Conservation (phyloP, 2,888 invertebrate species). For the Mesochorus sp. region DNA sequence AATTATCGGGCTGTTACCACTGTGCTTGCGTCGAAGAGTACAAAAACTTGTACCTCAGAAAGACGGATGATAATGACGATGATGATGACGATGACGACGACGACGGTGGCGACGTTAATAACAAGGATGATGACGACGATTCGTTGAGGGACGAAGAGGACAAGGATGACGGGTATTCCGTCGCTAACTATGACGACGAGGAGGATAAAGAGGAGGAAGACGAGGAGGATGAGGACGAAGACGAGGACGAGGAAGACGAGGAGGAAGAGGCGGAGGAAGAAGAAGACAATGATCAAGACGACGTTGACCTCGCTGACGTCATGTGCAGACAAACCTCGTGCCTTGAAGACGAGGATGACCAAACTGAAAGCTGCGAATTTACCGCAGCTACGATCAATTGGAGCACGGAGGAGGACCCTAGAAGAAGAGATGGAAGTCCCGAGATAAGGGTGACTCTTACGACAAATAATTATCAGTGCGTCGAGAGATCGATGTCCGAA, state of each 20-base stretch:
- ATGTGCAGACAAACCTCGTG: conserved; percentile 40
- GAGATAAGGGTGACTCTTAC: conserved; percentile 62
- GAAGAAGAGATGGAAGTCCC: conserved; percentile 57
- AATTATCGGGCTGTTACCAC: conserved; percentile 89
- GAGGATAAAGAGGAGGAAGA: conserved; percentile 61
- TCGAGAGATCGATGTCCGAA: conserved; percentile 42
- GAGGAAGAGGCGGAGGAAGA: no score
- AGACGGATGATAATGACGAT: conserved; percentile 71
- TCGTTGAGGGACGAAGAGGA: not conserved
- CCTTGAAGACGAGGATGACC: conserved; percentile 83
- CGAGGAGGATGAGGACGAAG: conserved; percentile 53
- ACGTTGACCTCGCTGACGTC: conserved; percentile 63
- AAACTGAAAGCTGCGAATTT: conserved; percentile 64
- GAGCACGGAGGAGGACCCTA: conserved; percentile 8
- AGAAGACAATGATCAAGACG: conserved; percentile 75
- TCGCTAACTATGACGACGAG: not conserved
- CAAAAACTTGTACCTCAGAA: conserved; percentile 84
- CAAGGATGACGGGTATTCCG: not conserved
- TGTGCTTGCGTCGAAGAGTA: conserved; percentile 91
- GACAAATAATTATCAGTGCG: conserved; percentile 13
- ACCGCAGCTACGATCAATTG: conserved; percentile 56
- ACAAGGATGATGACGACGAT: conserved; percentile 62
- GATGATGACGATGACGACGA: conserved; percentile 57
- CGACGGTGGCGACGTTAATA: conserved; percentile 51
- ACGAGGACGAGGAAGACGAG: not conserved